Evolutionary conservation across 2,888 invertebrate species (phyloP).

Genomic region (Neuroscelio doddi): DNA sequence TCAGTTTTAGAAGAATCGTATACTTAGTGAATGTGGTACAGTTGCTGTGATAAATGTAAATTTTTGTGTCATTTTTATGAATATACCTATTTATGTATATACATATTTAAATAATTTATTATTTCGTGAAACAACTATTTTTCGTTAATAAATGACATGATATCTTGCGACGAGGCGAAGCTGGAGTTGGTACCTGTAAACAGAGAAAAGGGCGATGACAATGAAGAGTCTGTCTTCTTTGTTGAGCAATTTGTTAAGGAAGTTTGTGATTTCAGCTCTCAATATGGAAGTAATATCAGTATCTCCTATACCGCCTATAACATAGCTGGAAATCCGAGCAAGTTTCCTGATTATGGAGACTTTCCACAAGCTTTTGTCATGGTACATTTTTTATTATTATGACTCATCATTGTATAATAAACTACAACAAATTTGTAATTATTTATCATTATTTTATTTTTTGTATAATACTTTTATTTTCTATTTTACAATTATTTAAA

Average conservation of each 20-base stretch:
- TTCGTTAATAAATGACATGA: constrained; percentile 56
- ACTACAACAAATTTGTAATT: too few relatives aligned
- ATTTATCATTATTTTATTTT: too few relatives aligned
- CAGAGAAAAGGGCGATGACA: constrained; percentile 54
- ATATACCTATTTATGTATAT: neutral
- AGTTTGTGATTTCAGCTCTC: constrained; percentile 89
- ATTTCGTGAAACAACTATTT: neutral
- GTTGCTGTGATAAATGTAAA: neutral
- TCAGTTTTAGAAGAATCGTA: too few relatives aligned
- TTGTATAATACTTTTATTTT: too few relatives aligned
- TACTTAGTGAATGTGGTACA: too few relatives aligned
- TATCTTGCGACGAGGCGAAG: constrained; percentile 63
- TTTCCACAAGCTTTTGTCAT: constrained; percentile 92
- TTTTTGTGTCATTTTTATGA: neutral
- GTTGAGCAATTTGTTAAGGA: constrained; percentile 86
- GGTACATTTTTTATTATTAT: constrained; percentile 74
- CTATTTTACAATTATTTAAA: too few relatives aligned
- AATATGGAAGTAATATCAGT: constrained; percentile 90
- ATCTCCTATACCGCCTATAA: constrained; percentile 92
- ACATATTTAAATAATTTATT: neutral
- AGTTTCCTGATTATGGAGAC: constrained; percentile 92
- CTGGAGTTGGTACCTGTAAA: constrained; percentile 62
- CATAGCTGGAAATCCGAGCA: constrained; percentile 86
- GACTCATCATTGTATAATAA: neutral
- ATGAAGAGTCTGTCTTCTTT: constrained; percentile 67